Base-by-base conservation (phyloP, 2,888 invertebrate genomes). In the Urechis unicinctus region DNA sequence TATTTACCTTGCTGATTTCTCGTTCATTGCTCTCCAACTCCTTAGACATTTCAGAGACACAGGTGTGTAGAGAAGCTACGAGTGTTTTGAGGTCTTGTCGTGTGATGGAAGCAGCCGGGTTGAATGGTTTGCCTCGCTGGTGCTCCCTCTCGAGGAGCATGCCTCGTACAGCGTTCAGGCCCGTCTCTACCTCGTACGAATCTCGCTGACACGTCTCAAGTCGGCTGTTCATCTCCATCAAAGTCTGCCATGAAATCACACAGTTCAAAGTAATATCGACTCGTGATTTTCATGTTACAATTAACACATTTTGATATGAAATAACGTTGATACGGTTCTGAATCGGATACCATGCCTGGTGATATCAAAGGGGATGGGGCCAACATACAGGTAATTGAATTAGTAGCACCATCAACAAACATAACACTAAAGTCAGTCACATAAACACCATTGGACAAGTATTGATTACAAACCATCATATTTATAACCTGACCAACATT, bases 41-140 rank as follows among this genome's bases (percentile, higher is more conserved):
- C 43, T 63, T 63, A 22, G 67, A 66, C 43, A 68, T 41, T 30
- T 73, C 73, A 53, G 68, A 65, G 26, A 71, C 57, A 57, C 69
- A 72, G 53, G 68, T 61, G 53, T 74, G 72, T 25, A 75, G 53
- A 0, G 68, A 68, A 48, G 70, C 70, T 1, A 69, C 67, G 42
- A 75, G 57, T 64, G 69, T 69, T 21, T 70, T 56, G 0, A 67
- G 56, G 46, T 55, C 66, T 62, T 73, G 74, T 25, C 60, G 61
- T 26, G 59, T 49, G 2, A 68, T 63, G 9, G 70, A 68, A 26
- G 72, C 72, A 2, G 66, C 56, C 26, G 73, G 72, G 55, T 69
- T 69, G 61, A 65, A 74, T 0, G 67, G 60, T 31, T 62, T 61
- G 0, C 71, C 72, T 9, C 69, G 61, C 24, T 63, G 62, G 30